phyloP scores from a whole-genome alignment of 2,113 vertebrate species.

The Petrocephalus zakoni region DNA sequence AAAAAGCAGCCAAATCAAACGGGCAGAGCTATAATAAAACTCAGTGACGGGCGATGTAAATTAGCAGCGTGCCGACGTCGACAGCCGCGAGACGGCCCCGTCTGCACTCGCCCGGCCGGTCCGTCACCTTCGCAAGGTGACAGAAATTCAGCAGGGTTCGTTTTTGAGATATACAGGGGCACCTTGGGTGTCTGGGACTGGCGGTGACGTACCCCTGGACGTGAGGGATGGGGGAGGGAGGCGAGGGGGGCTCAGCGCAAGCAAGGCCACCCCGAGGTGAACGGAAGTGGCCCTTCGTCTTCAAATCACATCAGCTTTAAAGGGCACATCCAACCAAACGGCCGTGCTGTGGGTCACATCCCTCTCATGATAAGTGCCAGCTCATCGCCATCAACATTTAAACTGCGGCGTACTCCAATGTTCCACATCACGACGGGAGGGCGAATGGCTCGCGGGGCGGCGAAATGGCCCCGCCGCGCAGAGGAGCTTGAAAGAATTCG shows the following conservation, averaged over 20 bases:
- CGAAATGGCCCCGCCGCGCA: neutral
- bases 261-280: neutral
- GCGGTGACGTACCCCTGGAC: neutral
- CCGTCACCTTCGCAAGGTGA: neutral
- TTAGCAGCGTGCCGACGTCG: neutral
- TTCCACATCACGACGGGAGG: constrained; percentile 4
- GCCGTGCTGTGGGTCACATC: neutral
- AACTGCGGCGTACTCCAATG: neutral
- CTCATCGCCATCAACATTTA: neutral
- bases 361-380: neutral
- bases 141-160: neutral
- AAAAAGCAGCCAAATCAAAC: neutral
- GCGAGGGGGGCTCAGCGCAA: neutral
- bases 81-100: neutral
- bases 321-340: neutral
- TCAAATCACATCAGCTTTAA: constrained; percentile 10
- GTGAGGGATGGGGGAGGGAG: neutral
- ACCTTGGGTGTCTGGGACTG: neutral
- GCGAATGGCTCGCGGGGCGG: neutral
- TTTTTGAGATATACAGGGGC: neutral
- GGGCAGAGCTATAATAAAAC: neutral
- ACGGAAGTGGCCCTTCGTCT: neutral
- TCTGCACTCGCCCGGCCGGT: neutral
- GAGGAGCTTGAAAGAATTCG: neutral
- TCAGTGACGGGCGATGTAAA: neutral